Percentiles rank a stretch among this genome's conserved stretches.
Conservation (phyloP, 2,113 vertebrate genomes). For the Calyptommatus sinebrachiatus region DNA sequence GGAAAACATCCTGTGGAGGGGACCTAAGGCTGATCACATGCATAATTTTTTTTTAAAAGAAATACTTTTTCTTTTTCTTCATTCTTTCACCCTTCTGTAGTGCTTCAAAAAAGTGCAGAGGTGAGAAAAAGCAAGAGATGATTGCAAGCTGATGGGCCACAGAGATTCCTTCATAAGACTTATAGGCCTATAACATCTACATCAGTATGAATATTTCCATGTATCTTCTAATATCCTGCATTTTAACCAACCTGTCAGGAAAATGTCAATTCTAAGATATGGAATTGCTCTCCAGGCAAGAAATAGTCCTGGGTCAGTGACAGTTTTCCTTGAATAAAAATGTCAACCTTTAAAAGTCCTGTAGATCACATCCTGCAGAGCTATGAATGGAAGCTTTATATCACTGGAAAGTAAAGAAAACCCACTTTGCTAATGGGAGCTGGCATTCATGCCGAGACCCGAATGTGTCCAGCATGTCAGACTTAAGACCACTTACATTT, state of each 20-base stretch:
- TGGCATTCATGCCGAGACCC: constrained; percentile 3
- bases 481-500: constrained; percentile 17
- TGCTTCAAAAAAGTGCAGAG: not conserved
- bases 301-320: constrained; percentile 18
- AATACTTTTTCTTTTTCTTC: not conserved
- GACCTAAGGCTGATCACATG: too few species aligned
- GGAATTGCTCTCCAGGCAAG: constrained; percentile 9
- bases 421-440: not conserved
- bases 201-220: not conserved
- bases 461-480: constrained; percentile 3
- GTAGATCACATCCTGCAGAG: constrained; percentile 11
- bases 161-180: not conserved
- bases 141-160: not conserved
- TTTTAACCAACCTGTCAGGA: constrained; percentile 1
- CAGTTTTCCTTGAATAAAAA: constrained; percentile 34
- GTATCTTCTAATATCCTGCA: not conserved
- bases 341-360: constrained; percentile 22
- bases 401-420: constrained; percentile 7
- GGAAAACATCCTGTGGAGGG: too few species aligned
- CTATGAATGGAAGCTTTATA: constrained; percentile 24
- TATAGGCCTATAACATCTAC: not conserved
- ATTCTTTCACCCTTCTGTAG: not conserved
- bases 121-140: not conserved
- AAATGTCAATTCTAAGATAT: not conserved
- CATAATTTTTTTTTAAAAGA: too few species aligned